These are phyloP conservation scores for Bhutanitis thaidina DNA, from an alignment of 2,888 invertebrate genomes.

Conservation along the genomic window DNA sequence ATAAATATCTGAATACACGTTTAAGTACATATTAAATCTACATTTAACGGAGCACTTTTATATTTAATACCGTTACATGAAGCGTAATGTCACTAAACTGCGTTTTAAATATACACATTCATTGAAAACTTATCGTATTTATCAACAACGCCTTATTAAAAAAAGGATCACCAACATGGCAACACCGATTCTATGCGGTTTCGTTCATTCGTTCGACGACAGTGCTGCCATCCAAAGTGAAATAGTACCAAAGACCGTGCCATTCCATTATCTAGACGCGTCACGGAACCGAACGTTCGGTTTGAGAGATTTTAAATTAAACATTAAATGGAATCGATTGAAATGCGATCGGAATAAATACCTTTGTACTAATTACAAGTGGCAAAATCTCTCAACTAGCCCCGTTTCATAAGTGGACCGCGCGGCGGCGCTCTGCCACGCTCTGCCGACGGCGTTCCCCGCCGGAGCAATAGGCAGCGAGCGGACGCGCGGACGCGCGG, in stretches of 20 bases:
- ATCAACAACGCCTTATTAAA: conserved; percentile 36
- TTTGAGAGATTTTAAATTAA: background rate
- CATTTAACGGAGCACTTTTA: conserved; percentile 59
- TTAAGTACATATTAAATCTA: conserved; percentile 69
- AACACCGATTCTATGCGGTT: conserved; percentile 32
- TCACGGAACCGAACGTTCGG: background rate
- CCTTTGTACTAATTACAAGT: conserved; percentile 1
- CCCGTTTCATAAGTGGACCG: too few species aligned
- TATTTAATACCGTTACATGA: conserved; percentile 37
- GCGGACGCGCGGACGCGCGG: too few species aligned
- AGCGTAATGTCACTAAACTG: conserved; percentile 35
- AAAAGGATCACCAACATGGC: conserved; percentile 33
- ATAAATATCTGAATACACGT: conserved; percentile 53
- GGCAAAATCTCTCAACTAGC: background rate
- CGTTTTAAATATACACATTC: conserved; percentile 41
- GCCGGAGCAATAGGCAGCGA: too few species aligned
- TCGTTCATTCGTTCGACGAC: background rate
- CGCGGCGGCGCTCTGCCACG: background rate
- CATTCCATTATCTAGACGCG: background rate
- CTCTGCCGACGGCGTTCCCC: too few species aligned
- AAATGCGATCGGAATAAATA: background rate
- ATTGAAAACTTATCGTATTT: conserved; percentile 42
- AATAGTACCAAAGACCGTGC: conserved; percentile 11
- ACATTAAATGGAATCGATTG: background rate
- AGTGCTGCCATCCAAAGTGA: conserved; percentile 10